Conservation (phyloP, 2,888 invertebrate species). For the Mesoligia furuncula region DNA sequence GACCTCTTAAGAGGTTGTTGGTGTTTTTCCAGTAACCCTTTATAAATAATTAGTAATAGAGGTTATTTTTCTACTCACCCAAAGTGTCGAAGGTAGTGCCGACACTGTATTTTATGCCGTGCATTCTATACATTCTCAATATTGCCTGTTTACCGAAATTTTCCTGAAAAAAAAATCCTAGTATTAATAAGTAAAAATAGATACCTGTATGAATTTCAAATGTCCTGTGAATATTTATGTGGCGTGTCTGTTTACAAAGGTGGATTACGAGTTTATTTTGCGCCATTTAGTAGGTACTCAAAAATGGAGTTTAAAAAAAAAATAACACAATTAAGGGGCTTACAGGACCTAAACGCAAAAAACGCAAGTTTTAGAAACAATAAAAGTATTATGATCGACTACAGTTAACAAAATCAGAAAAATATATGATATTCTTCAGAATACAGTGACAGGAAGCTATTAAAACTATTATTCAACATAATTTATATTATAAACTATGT, state of each 20-base stretch:
- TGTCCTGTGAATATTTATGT: neutral
- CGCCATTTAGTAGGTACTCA: neutral
- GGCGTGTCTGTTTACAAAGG: neutral
- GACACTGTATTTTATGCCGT: conserved; percentile 75
- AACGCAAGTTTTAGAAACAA: no score
- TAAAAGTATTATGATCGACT: no score
- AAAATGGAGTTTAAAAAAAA: no score
- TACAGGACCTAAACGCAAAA: no score
- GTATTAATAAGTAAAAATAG: neutral
- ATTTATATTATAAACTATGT: no score
- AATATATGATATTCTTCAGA: no score
- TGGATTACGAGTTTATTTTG: neutral
- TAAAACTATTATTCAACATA: no score
- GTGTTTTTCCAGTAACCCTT: no score
- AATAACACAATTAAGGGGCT: no score
- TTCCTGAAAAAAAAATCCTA: conserved; percentile 76
- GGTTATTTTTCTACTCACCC: conserved; percentile 66
- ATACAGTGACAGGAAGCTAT: no score
- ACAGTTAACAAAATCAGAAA: no score
- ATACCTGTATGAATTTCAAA: neutral
- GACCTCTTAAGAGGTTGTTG: no score
- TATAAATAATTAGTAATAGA: neutral
- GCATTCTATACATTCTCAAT: conserved; percentile 75
- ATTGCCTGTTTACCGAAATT: conserved; percentile 84
- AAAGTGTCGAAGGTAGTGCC: conserved; percentile 81